Base-by-base conservation (phyloP, 2,797 vertebrate species). In the Todus mexicanus region DNA sequence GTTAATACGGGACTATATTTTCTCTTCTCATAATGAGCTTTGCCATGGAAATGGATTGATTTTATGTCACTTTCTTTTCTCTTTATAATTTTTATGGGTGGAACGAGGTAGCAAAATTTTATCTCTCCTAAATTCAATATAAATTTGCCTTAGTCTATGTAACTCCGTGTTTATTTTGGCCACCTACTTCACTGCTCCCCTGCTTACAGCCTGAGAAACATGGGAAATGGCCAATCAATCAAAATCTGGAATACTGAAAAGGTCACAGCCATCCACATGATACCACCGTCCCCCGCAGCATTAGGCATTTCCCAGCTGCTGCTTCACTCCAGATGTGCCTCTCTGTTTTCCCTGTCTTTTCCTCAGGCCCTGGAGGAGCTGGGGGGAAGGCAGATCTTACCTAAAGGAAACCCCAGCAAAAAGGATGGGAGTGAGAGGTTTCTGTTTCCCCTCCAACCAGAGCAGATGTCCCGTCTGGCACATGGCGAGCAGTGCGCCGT, bases 21-120 rank as follows among this genome's bases (percentile, higher is more conserved):
- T 95, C 75, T 96, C 79, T 69, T 85, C 53, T 93, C 37, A 68
- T 92, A 96, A 90, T 95, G 85, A 85, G 84, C 72, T 96, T 92
- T 82, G 95, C 89, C 94, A 89, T 93, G 45, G 94, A 94, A 94
- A 78, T 84, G 53, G 75, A 96, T 94, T 91, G 92, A 97, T 95
- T 96, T 97, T 94, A 85, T 97, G 89, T 47, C 78, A 73, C 94
- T 92, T 94, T 80, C 78, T 94, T 90, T 77, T 87, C 48, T 73
- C 84, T 94, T 94, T 89, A 87, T 92, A 96, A 84, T 95, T 96
- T 96, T 92, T 95, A 87, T 92, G 80, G 79, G 89, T 91, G 61
- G 92, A 96, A 94, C 8, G 40, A 86, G 82, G 75, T 64, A 89
- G 84, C 79, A 93, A 86, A 94, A 89, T 90, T 93, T 92, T 81